These are phyloP conservation scores for Tribolium freemani DNA, from an alignment of 2,888 invertebrate genomes.

Conservation along the genomic window DNA sequence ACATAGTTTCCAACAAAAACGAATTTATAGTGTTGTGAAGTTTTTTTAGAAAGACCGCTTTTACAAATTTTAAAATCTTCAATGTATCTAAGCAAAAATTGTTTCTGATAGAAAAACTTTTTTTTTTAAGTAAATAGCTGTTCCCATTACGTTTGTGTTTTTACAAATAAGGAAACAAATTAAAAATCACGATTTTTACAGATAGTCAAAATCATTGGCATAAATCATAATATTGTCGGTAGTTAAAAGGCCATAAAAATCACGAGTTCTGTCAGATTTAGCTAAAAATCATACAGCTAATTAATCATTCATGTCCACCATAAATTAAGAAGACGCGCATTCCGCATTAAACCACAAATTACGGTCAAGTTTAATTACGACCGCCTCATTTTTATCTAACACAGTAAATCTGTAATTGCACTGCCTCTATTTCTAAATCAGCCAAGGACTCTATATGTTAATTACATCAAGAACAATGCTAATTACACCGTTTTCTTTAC, in stretches of 20 bases:
- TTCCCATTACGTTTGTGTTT: too few relatives aligned
- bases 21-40: too few relatives aligned
- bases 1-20: too few relatives aligned
- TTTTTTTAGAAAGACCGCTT: too few relatives aligned
- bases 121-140: too few relatives aligned
- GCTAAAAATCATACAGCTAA: background rate
- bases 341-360: conserved; percentile 10
- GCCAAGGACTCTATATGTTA: conserved; percentile 24
- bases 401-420: conserved; percentile 17
- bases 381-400: conserved; percentile 14
- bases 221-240: background rate
- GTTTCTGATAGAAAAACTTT: too few relatives aligned
- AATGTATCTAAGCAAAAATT: too few relatives aligned
- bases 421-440: conserved; percentile 19
- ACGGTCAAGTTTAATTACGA: conserved; percentile 27
- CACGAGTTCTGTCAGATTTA: background rate
- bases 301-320: conserved; percentile 8
- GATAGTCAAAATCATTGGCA: background rate
- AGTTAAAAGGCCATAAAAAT: conserved; percentile 20
- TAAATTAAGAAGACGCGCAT: conserved; percentile 14
- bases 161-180: too few relatives aligned
- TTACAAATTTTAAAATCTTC: too few relatives aligned
- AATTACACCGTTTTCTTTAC: conserved; percentile 21
- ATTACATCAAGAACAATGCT: conserved; percentile 16
- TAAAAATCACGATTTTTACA: too few relatives aligned